These are phyloP conservation scores for Arnoldichthys spilopterus DNA, from an alignment of 2,797 vertebrate species.

Conservation along the genomic window DNA sequence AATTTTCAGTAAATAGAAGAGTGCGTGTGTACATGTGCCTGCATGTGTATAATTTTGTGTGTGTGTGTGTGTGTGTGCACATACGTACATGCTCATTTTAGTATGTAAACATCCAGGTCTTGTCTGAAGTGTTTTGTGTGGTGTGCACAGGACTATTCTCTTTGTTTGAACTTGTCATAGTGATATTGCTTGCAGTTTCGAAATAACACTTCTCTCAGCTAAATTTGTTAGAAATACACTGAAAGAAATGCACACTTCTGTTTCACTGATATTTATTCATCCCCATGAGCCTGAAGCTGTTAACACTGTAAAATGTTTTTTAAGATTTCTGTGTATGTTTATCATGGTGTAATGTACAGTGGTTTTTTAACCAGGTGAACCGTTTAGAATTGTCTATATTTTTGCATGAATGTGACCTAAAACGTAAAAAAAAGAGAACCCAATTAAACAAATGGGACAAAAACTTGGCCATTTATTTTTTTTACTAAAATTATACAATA, in stretches of 20 bases:
- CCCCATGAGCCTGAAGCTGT: background rate
- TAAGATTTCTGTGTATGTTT: background rate
- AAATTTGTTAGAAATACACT: background rate
- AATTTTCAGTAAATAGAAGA: constrained; percentile 22
- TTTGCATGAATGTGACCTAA: too few relatives aligned
- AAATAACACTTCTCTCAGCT: background rate
- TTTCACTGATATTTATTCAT: background rate
- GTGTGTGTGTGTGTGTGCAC: background rate
- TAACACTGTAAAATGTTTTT: background rate
- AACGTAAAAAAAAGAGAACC: too few relatives aligned
- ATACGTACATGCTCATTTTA: too few relatives aligned
- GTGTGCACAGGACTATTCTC: background rate
- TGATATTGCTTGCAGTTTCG: background rate
- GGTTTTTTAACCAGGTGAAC: too few relatives aligned
- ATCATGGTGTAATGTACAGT: too few relatives aligned
- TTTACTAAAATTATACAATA: too few relatives aligned
- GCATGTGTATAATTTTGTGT: background rate
- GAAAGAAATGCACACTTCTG: background rate
- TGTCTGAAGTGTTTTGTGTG: background rate
- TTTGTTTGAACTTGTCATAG: constrained; percentile 9
- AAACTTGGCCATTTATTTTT: too few relatives aligned
- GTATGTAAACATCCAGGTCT: constrained; percentile 16
- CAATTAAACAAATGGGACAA: too few relatives aligned
- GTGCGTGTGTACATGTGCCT: constrained; percentile 31
- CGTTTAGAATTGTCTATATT: too few relatives aligned